These are phyloP conservation scores for Diadegma fenestrale DNA, from an alignment of 2,888 invertebrate genomes.

Conservation along the genomic window DNA sequence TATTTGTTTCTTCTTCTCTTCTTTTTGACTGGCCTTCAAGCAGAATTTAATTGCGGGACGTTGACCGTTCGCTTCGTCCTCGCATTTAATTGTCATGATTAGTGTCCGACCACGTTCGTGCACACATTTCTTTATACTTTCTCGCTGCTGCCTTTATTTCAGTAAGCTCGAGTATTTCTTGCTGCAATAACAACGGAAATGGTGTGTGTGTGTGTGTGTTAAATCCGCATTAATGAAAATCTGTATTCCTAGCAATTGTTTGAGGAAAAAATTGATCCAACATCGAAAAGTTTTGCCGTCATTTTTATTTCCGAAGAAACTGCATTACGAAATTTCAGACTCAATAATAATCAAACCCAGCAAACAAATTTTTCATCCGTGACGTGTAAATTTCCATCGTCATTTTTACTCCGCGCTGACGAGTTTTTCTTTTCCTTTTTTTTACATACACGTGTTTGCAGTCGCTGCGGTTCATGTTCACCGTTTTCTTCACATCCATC, in stretches of 20 bases:
- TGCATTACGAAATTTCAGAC: background rate
- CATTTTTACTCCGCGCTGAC: background rate
- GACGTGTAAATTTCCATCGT: background rate
- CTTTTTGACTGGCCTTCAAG: background rate
- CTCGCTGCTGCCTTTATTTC: background rate
- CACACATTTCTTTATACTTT: background rate
- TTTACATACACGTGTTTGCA: background rate
- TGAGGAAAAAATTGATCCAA: background rate
- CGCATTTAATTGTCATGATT: conserved; percentile 59
- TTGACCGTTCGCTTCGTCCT: conserved; percentile 9
- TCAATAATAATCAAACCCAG: background rate
- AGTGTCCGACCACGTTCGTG: conserved; percentile 41
- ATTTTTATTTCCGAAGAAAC: background rate
- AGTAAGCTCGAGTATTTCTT: background rate
- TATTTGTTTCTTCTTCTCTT: conserved; percentile 1
- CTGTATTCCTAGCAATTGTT: background rate
- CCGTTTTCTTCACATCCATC: background rate
- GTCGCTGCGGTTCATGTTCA: background rate
- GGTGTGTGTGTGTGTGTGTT: no score
- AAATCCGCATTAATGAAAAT: background rate
- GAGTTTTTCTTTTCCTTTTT: background rate
- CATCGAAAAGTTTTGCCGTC: background rate
- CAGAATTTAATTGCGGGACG: conserved; percentile 49
- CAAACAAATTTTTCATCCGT: no score
- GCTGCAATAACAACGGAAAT: background rate